These are phyloP conservation scores for Rhodinocichla rosea DNA, from an alignment of 2,113 vertebrate species.

Conservation along the genomic window DNA sequence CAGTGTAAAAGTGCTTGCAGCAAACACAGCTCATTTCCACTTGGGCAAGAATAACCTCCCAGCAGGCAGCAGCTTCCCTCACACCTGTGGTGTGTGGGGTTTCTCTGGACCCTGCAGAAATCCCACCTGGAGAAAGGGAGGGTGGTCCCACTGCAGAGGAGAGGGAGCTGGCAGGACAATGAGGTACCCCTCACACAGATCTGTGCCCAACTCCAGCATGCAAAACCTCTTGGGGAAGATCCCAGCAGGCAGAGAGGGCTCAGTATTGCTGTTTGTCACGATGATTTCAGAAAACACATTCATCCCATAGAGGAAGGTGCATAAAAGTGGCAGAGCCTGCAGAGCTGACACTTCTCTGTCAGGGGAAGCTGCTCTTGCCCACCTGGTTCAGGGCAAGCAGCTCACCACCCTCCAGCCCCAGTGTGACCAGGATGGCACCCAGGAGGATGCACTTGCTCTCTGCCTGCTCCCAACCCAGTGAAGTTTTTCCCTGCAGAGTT, in stretches of 20 bases:
- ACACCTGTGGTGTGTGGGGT: not conserved
- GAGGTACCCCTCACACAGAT: not conserved
- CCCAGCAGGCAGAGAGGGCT: not conserved
- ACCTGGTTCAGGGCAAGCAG: not conserved
- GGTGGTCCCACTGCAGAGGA: not conserved
- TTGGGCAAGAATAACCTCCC: not conserved
- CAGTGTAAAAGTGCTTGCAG: not conserved
- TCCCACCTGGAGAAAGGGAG: not conserved
- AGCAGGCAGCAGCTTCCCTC: not conserved
- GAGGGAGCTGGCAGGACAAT: not conserved
- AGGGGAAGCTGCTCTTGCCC: not conserved
- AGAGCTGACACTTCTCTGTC: not conserved
- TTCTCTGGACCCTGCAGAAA: not conserved
- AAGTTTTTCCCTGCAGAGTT: not conserved
- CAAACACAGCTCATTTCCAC: not conserved
- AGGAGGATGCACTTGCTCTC: not conserved
- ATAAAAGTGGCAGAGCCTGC: not conserved
- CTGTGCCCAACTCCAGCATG: not conserved
- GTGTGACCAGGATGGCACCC: fast-evolving
- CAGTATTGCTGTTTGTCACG: not conserved
- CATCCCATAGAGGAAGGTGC: fast-evolving
- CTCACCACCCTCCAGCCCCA: not conserved
- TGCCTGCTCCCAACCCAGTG: fast-evolving
- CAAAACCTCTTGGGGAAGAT: not conserved
- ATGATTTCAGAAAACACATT: not conserved